Percentiles rank a stretch among this genome's conserved stretches.
These are phyloP conservation scores for Episyrphus balteatus DNA, from an alignment of 1,140 invertebrate genomes.

Conservation along the genomic window DNA sequence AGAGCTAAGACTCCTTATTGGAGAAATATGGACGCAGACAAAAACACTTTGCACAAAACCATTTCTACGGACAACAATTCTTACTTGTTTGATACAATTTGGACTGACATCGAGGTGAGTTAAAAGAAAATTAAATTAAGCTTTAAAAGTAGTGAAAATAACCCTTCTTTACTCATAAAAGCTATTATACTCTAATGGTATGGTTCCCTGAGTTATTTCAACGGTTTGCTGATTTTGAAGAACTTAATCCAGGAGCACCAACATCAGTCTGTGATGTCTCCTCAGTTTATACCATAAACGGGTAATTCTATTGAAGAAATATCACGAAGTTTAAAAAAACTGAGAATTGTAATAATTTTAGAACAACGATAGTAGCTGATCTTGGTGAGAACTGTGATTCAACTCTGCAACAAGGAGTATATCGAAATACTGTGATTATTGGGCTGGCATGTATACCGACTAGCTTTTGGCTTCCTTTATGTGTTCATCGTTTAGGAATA, in stretches of 20 bases:
- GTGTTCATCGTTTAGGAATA: conserved; percentile 57
- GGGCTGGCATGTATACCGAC: conserved; percentile 62
- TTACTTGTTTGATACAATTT: conserved; percentile 66
- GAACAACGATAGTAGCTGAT: conserved; percentile 16
- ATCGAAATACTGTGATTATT: conserved; percentile 57
- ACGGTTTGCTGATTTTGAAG: conserved; percentile 59
- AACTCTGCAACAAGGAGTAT: conserved; percentile 51
- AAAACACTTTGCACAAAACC: conserved; percentile 57
- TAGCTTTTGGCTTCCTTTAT: conserved; percentile 57
- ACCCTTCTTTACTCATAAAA: conserved; percentile 25
- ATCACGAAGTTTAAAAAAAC: conserved; percentile 47
- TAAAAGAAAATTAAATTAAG: conserved; percentile 50
- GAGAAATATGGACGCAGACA: conserved; percentile 35
- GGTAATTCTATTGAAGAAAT: conserved; percentile 6
- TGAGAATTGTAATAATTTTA: conserved; percentile 38
- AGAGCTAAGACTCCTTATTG: conserved; percentile 13
- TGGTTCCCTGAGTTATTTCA: conserved; percentile 75
- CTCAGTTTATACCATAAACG: conserved; percentile 47
- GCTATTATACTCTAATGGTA: conserved; percentile 72
- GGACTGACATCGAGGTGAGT: conserved; percentile 59
- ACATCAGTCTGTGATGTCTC: conserved; percentile 64
- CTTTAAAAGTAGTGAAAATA: conserved; percentile 6
- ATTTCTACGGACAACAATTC: conserved; percentile 55
- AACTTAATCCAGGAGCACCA: conserved; percentile 45
- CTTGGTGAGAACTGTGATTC: conserved; percentile 11